Base-by-base conservation (phyloP, 2,113 vertebrate species). In the Apodemus speciosus region DNA sequence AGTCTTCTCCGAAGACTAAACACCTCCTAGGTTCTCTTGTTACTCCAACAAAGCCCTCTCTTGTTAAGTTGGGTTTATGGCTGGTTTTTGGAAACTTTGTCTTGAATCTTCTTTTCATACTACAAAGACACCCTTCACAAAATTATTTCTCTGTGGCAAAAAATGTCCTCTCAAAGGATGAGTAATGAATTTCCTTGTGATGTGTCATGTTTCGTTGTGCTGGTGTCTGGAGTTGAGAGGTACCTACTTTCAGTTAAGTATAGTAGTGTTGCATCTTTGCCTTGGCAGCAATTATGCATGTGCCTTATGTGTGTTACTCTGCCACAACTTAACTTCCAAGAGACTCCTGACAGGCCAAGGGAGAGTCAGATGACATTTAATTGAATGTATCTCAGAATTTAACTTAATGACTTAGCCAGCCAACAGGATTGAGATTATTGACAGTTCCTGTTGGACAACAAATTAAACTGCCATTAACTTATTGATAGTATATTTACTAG, bases 151-250 rank as follows among this genome's bases (percentile, higher is more conserved):
- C 95, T 72, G 10, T 83, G 87, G 77, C 56, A 66, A 66, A 62
- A 72, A 46, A 81, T 23, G 49, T 69, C 15, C 21, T 58, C 90
- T 93, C 93, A 95, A 94, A 90, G 66, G 88, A 88, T 88, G 92
- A 95, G 60, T 93, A 79, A 95, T 88, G 85, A 64, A 46, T 94
- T 95, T 97, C 88, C 77, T 88, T 93, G 62, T 8, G 53, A 43
- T 16, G 35, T 83, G 84, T 75, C 68, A 91, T 56, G 51, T 92
- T 81, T 92, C 58, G 49, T 81, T 81, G 85, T 85, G 62, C 6
- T 38, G 87, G 92, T 87, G 92, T 79, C 77, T 71, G 6, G 49
- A 49, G 38, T 72, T 87, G 73, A 90, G 85, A 94, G 71, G 15
- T 21, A 71, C n/a, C n/a, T 8, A 9, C n/a, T 14, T 71, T 71